These are phyloP conservation scores for Adoxophyes honmai DNA, from an alignment of 1,140 invertebrate species.

Conservation along the genomic window DNA sequence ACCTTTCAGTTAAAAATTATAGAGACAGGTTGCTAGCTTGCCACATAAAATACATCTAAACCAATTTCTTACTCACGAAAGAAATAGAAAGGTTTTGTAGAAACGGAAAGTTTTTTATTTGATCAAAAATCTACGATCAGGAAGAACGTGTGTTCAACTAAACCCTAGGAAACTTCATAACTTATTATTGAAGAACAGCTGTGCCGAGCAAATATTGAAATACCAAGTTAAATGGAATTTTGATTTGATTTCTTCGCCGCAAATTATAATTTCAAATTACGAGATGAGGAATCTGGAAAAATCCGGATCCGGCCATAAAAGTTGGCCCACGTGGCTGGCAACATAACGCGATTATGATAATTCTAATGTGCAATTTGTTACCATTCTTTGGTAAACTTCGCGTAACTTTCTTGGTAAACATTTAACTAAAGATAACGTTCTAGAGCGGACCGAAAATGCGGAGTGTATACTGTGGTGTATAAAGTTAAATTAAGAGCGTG, in stretches of 20 bases:
- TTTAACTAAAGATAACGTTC: no score
- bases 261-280: slow-evolving; percentile 74
- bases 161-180: background rate
- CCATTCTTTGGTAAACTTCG: background rate
- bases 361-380: background rate
- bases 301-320: slow-evolving; percentile 68
- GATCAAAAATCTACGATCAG: no score
- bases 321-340: slow-evolving; percentile 30
- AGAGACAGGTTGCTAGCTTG: no score
- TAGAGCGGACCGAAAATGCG: no score
- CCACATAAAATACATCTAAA: no score
- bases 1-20: no score
- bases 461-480: no score
- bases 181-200: slow-evolving; percentile 55
- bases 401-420: background rate
- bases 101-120: no score
- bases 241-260: slow-evolving; percentile 69
- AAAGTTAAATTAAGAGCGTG: no score
- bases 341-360: slow-evolving; percentile 11
- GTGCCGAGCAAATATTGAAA: slow-evolving; percentile 68
- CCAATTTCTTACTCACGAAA: no score
- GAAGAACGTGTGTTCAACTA: background rate
- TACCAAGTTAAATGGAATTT: slow-evolving; percentile 71
- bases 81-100: no score
- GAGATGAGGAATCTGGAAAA: slow-evolving; percentile 69